These are phyloP conservation scores for Chalcosyrphus nemorum DNA, from an alignment of 2,888 invertebrate species.

Conservation along the genomic window DNA sequence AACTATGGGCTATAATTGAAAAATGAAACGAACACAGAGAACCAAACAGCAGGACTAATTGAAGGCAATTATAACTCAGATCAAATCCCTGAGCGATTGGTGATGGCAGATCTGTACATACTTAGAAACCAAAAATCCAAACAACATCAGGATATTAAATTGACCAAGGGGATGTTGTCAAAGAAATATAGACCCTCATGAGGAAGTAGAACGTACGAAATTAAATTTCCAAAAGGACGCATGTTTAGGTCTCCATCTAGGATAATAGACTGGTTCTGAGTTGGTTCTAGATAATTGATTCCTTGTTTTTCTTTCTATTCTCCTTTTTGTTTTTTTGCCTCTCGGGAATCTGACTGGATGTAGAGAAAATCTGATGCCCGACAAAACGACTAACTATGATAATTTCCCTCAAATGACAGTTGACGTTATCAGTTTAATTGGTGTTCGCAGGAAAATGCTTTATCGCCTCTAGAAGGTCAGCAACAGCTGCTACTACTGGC, in stretches of 20 bases:
- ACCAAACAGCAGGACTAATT: constrained; percentile 26
- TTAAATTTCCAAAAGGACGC: constrained; percentile 36
- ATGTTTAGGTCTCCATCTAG: constrained; percentile 40
- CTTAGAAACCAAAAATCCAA: background rate
- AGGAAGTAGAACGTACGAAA: background rate
- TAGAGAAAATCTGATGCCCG: constrained; percentile 6
- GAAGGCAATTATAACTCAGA: constrained; percentile 58
- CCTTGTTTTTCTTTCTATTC: background rate
- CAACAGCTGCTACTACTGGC: background rate
- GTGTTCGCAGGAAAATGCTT: constrained; percentile 17
- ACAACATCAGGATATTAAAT: constrained; percentile 27
- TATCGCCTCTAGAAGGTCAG: constrained; percentile 27
- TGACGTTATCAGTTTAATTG: constrained; percentile 44
- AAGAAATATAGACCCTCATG: background rate
- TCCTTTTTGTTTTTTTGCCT: background rate
- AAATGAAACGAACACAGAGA: background rate
- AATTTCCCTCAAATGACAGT: constrained; percentile 27
- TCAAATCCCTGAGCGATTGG: constrained; percentile 37
- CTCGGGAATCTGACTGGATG: background rate
- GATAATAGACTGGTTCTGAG: constrained; percentile 5
- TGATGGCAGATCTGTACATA: background rate
- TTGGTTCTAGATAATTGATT: constrained; percentile 50
- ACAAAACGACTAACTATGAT: constrained; percentile 3
- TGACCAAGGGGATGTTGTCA: constrained; percentile 22
- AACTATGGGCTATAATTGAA: constrained; percentile 21